A percentile compares a stretch with the other conserved stretches of the same genome.
phyloP scores from a whole-genome alignment of 1,140 invertebrate species.

The Drosophila asahinai region DNA sequence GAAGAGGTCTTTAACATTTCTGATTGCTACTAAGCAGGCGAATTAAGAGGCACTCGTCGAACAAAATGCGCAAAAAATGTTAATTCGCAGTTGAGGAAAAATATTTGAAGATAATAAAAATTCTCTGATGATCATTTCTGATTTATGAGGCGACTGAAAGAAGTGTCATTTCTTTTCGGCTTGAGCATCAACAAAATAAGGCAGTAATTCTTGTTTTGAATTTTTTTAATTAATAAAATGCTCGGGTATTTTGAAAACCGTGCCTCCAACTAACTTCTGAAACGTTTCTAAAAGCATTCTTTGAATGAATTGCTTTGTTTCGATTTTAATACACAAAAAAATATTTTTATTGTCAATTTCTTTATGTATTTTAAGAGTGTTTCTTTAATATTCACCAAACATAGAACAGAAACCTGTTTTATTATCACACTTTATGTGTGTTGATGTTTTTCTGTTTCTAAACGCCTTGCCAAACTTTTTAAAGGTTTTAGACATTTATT shows the following conservation, averaged over 20 bases:
- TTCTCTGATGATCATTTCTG: background rate
- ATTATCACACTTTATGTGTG: too few relatives aligned
- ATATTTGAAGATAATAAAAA: conserved; percentile 3
- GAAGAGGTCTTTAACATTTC: background rate
- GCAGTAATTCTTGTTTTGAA: background rate
- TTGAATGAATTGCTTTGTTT: background rate
- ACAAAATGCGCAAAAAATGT: conserved; percentile 9
- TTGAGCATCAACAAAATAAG: background rate
- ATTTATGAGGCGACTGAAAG: background rate
- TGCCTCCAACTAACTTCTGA: too few relatives aligned
- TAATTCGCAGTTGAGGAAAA: conserved; percentile 2
- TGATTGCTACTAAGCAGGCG: background rate
- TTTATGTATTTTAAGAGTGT: background rate
- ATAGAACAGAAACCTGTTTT: too few relatives aligned
- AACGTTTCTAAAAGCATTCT: background rate
- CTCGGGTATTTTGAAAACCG: too few relatives aligned
- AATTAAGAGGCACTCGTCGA: background rate
- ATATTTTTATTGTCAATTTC: too few relatives aligned
- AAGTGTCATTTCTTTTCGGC: background rate
- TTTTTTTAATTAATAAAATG: too few relatives aligned
- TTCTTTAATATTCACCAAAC: too few relatives aligned
- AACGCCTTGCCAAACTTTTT: background rate
- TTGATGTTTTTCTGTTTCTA: background rate
- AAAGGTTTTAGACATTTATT: background rate
- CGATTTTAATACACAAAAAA: background rate